phyloP scores from a whole-genome alignment of 2,113 vertebrate genomes.

The Alligator sinensis region DNA sequence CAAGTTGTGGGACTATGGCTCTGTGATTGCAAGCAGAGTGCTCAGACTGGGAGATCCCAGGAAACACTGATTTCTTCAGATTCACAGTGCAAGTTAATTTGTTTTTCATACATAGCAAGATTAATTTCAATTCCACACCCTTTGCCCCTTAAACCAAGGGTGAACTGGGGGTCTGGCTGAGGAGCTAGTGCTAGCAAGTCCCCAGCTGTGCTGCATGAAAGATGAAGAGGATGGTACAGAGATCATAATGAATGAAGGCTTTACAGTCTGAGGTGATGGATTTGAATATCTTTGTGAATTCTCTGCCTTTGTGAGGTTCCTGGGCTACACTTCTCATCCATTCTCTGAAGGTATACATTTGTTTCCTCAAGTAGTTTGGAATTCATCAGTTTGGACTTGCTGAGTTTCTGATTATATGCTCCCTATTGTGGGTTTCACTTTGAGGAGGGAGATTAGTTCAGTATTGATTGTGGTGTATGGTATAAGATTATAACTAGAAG shows the following conservation, averaged over 20 bases:
- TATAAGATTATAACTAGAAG: neutral
- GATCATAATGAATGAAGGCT: neutral
- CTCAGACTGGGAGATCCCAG: neutral
- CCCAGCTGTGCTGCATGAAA: neutral
- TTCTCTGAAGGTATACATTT: neutral
- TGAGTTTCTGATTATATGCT: neutral
- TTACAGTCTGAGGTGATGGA: neutral
- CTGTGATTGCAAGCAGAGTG: neutral
- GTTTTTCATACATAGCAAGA: neutral
- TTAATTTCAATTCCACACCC: neutral
- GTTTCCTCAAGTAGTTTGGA: neutral
- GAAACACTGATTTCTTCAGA: neutral
- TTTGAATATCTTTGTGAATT: neutral
- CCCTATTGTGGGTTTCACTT: neutral
- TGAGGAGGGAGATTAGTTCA: neutral
- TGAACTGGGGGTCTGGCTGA: neutral
- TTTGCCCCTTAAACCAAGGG: neutral
- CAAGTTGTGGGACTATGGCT: neutral
- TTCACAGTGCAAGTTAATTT: fast-evolving
- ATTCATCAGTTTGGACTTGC: neutral
- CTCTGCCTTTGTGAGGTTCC: neutral
- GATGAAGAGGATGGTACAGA: neutral
- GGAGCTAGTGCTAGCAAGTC: neutral
- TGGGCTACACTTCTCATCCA: neutral
- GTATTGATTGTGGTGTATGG: neutral